These are phyloP conservation scores for Cynoglossus semilaevis DNA, from an alignment of 2,113 vertebrate genomes.

Conservation along the genomic window DNA sequence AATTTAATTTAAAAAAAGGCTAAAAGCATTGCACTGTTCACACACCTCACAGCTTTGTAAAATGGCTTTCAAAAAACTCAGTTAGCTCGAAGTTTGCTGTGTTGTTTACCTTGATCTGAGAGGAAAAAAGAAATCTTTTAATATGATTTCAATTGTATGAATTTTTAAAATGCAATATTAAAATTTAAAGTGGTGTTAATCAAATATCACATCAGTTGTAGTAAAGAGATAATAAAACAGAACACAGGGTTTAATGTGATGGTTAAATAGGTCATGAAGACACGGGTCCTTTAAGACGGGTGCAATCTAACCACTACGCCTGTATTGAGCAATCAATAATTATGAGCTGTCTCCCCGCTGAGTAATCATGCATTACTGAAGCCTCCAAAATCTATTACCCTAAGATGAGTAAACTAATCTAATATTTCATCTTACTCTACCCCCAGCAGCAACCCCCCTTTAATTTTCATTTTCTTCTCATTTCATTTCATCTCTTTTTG, in stretches of 20 bases:
- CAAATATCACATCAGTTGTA: not conserved
- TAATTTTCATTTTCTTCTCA: no score
- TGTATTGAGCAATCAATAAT: slow-evolving; percentile 63
- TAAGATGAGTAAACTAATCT: slow-evolving; percentile 38
- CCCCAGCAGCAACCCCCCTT: not conserved
- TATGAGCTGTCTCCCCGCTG: slow-evolving; percentile 54
- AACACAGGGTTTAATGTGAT: slow-evolving; percentile 21
- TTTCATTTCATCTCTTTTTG: not conserved
- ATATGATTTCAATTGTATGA: no score
- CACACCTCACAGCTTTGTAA: no score
- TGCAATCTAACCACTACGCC: slow-evolving; percentile 51
- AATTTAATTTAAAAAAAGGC: no score
- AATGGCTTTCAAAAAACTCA: no score
- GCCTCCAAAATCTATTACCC: slow-evolving; percentile 27
- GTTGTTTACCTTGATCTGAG: no score
- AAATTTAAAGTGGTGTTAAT: not conserved
- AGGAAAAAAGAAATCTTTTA: no score
- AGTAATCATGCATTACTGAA: slow-evolving; percentile 62
- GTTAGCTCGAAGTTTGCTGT: no score
- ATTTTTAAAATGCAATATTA: no score
- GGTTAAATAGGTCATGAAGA: slow-evolving; percentile 56
- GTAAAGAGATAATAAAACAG: not conserved
- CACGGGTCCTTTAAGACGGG: slow-evolving; percentile 34
- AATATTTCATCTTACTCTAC: slow-evolving; percentile 16
- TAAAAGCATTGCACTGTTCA: no score